phyloP scores from a whole-genome alignment of 1,140 invertebrate genomes.

The Steinernema feltiae region DNA sequence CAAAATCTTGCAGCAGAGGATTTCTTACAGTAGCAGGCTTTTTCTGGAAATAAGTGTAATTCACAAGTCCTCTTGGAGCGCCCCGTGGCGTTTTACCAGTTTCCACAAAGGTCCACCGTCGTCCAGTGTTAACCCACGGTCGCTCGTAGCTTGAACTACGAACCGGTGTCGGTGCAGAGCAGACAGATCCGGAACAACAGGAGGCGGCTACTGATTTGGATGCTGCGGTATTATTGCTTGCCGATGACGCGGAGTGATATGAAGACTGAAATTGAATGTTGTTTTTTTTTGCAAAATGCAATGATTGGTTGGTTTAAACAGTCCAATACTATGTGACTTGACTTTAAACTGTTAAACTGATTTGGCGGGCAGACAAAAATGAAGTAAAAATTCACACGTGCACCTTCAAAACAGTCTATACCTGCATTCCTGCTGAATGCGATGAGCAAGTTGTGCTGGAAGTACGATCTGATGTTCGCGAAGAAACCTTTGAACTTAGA shows the following conservation, averaged over 20 bases:
- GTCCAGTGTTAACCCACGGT: background rate
- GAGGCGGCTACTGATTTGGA: conserved; percentile 16
- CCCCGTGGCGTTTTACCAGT: conserved; percentile 46
- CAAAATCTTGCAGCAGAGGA: background rate
- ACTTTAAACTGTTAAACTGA: no score
- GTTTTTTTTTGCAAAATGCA: conserved; percentile 21
- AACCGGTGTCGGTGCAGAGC: background rate
- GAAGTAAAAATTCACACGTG: no score
- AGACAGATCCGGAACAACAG: background rate
- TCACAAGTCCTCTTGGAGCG: conserved; percentile 45
- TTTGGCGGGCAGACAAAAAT: no score
- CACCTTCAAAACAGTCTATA: no score
- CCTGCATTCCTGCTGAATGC: conserved; percentile 23
- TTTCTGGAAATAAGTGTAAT: conserved; percentile 26
- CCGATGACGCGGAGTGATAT: background rate
- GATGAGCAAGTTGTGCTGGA: conserved; percentile 26
- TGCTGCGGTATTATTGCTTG: conserved; percentile 15
- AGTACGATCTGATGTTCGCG: conserved; percentile 11
- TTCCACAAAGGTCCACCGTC: conserved; percentile 52
- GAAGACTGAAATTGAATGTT: conserved; percentile 17
- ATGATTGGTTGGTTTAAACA: conserved; percentile 16
- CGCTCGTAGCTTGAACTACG: background rate
- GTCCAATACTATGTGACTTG: conserved; percentile 16
- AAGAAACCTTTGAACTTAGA: conserved; percentile 12
- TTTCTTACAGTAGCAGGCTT: conserved; percentile 37